Base-by-base conservation (phyloP, 1,140 invertebrate genomes). In the Rhopalosiphum maidis region DNA sequence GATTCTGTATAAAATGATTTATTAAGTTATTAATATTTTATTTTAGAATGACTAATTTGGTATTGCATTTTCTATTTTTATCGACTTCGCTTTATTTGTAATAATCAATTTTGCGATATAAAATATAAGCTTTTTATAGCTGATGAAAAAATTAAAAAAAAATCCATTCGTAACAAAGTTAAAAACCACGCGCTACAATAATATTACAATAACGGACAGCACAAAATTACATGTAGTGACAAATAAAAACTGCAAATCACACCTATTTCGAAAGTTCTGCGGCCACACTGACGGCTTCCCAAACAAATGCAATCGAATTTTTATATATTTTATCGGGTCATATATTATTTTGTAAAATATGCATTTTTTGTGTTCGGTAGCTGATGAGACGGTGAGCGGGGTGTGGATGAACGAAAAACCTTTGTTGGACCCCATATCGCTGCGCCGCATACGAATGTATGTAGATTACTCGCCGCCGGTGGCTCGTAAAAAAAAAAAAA, bases 271-370 rank as follows among this genome's bases (percentile, higher is more conserved):
- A 77, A n/a, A n/a, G 60, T n/a, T 30, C 60, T 30, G 5, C 30
- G 15, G 15, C 15, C 30, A 5, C 15, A 6, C 30, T n/a, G 15
- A 18, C 15, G 30, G 15, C 4, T n/a, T 77, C 60, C 60, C 60
- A 15, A n/a, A 6, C 11, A n/a, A 77, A 6, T 77, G 30, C 30
- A n/a, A 77, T 77, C 60, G 30, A 18, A 18, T 3, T 51, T 51
- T 51, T 51, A 18, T n/a, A n/a, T 77, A 77, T n/a, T 77, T 77
- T 77, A 77, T 77, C n/a, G 60, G 60, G 60, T 77, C 60, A n/a
- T 77, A 77, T 77, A 77, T 77, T 77, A 77, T 77, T 77, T 77
- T n/a, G 60, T 77, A 77, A 77, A 77, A 77, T 77, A n/a, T 35
- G 60, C 30, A n/a, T 77, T 77, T 77, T 77, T 77, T 18, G 30